These are phyloP conservation scores for Sminthurinus aureus DNA, from an alignment of 2,888 invertebrate species.

Conservation along the genomic window DNA sequence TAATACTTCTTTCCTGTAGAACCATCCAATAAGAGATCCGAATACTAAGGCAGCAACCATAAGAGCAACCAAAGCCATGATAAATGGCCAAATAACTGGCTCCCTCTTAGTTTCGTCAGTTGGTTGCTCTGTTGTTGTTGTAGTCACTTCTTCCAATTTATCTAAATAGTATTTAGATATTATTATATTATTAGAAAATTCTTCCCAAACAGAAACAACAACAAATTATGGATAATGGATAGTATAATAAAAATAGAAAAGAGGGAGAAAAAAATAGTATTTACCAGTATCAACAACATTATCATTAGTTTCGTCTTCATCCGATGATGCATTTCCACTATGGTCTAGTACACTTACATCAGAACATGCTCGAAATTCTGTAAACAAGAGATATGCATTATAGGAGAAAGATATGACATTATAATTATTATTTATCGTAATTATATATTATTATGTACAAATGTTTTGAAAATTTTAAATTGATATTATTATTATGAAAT, in stretches of 20 bases:
- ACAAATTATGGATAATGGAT: too few species aligned
- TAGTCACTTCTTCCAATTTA: slow-evolving; percentile 54
- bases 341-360: slow-evolving; percentile 77
- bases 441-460: too few species aligned
- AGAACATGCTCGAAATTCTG: slow-evolving; percentile 78
- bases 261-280: slow-evolving; percentile 8
- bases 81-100: slow-evolving; percentile 55
- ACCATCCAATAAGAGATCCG: slow-evolving; percentile 60
- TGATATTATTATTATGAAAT: slow-evolving; percentile 9
- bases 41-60: slow-evolving; percentile 60
- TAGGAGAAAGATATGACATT: slow-evolving; percentile 41
- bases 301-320: slow-evolving; percentile 62
- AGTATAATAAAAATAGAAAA: neutral
- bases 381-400: slow-evolving; percentile 39
- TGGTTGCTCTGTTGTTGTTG: slow-evolving; percentile 42
- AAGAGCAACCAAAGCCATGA: slow-evolving; percentile 60
- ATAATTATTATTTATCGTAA: too few species aligned
- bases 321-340: slow-evolving; percentile 61
- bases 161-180: slow-evolving; percentile 48
- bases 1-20: slow-evolving; percentile 59
- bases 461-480: too few species aligned
- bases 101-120: slow-evolving; percentile 22
- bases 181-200: too few species aligned
- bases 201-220: too few species aligned
- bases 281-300: slow-evolving; percentile 57